A percentile compares a stretch with the other conserved stretches of the same genome.
phyloP scores from a whole-genome alignment of 2,888 invertebrate genomes.

The Hylaea fasciaria region DNA sequence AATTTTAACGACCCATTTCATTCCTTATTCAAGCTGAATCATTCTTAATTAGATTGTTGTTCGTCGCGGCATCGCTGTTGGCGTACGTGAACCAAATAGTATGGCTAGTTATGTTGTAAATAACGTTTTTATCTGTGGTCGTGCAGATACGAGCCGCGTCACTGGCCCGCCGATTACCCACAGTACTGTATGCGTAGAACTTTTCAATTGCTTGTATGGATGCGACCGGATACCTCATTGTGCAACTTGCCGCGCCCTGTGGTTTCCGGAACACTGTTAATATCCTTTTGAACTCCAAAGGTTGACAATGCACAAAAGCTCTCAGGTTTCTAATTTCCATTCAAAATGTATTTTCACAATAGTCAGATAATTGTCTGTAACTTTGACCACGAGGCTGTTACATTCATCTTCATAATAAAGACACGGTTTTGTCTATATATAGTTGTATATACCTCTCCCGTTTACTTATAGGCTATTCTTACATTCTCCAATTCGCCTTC shows the following conservation, averaged over 20 bases:
- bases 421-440: neutral
- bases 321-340: constrained; percentile 11
- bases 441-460: constrained; percentile 1
- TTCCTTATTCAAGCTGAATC: constrained; percentile 57
- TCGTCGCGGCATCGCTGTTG: constrained; percentile 47
- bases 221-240: constrained; percentile 65
- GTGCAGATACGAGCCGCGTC: constrained; percentile 52
- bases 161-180: constrained; percentile 48
- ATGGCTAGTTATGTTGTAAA: constrained; percentile 50
- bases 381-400: constrained; percentile 13
- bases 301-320: constrained; percentile 19
- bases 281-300: constrained; percentile 28
- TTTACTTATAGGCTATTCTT: neutral
- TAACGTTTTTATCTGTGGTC: constrained; percentile 52
- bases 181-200: constrained; percentile 39
- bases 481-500: constrained; percentile 11
- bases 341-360: constrained; percentile 14
- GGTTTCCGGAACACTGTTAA: constrained; percentile 55
- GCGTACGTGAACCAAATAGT: constrained; percentile 52
- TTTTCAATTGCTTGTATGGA: constrained; percentile 40
- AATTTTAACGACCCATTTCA: constrained; percentile 60
- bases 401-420: neutral
- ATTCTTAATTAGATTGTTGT: constrained; percentile 61
- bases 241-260: constrained; percentile 64
- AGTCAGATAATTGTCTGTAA: constrained; percentile 9